Conservation (phyloP, 2,113 vertebrate genomes). For the Mirounga angustirostris region DNA sequence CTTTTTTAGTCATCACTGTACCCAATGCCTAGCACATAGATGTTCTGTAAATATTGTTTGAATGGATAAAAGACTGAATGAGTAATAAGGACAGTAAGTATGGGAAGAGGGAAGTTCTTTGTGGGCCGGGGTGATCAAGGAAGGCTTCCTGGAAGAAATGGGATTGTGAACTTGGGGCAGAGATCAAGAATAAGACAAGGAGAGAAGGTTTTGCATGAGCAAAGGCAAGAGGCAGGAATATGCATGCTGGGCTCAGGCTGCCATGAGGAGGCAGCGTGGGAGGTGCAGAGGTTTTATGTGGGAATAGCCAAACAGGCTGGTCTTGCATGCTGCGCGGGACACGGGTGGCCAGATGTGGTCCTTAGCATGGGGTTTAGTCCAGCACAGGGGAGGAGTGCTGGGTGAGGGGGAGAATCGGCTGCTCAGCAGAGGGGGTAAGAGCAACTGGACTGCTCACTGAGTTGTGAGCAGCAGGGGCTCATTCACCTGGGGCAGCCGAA, state of each 20-base stretch:
- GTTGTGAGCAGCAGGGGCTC: not conserved
- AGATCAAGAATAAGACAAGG: not conserved
- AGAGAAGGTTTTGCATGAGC: not conserved
- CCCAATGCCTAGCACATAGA: not conserved
- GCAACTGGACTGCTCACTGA: no score
- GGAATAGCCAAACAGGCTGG: not conserved
- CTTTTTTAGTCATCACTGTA: not conserved
- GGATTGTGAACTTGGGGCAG: not conserved
- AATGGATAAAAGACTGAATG: not conserved
- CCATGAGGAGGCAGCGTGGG: rapidly evolving
- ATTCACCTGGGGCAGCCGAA: not conserved
- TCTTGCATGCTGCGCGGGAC: not conserved
- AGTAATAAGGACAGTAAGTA: not conserved
- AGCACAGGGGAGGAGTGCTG: not conserved
- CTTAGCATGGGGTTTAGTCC: rapidly evolving
- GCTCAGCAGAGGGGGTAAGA: not conserved
- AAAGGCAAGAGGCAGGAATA: not conserved
- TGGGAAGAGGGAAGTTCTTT: not conserved
- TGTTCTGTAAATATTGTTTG: not conserved
- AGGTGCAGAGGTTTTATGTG: not conserved
- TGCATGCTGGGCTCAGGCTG: not conserved
- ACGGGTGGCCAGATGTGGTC: not conserved
- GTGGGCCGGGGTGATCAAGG: not conserved
- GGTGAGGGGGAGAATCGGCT: not conserved
- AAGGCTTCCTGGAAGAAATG: not conserved